These are phyloP conservation scores for Ibycter americanus DNA, from an alignment of 2,797 vertebrate species.

Conservation along the genomic window DNA sequence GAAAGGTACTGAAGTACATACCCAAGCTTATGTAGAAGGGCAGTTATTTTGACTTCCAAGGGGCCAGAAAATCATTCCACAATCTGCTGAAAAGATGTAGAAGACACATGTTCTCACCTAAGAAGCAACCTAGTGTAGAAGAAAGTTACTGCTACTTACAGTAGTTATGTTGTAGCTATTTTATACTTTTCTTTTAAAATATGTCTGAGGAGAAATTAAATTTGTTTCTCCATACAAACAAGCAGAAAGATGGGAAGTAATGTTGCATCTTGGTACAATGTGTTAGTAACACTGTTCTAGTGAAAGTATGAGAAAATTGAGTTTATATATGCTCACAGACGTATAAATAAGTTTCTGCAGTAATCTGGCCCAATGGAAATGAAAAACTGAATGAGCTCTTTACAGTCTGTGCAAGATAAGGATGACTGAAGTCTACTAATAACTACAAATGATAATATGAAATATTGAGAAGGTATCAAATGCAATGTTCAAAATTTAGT, in stretches of 20 bases:
- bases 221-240: not conserved
- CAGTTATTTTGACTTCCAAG: not conserved
- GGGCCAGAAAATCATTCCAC: not conserved
- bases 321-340: not conserved
- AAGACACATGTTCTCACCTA: not conserved
- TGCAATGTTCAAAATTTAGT: conserved; percentile 8
- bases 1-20: not conserved
- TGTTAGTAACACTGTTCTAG: not conserved
- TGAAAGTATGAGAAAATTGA: not conserved
- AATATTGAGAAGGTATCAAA: not conserved
- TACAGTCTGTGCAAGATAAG: not conserved
- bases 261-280: not conserved
- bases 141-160: not conserved
- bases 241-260: not conserved
- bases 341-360: not conserved
- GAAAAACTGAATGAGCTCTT: not conserved
- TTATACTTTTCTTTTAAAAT: not conserved
- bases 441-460: not conserved
- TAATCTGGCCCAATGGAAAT: not conserved
- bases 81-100: not conserved
- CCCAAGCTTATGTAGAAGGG: not conserved
- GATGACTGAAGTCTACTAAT: not conserved
- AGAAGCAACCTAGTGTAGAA: not conserved
- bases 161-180: not conserved
- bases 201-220: not conserved